Base-by-base conservation (phyloP, 2,113 vertebrate species). In the Cephalopholis sonnerati region DNA sequence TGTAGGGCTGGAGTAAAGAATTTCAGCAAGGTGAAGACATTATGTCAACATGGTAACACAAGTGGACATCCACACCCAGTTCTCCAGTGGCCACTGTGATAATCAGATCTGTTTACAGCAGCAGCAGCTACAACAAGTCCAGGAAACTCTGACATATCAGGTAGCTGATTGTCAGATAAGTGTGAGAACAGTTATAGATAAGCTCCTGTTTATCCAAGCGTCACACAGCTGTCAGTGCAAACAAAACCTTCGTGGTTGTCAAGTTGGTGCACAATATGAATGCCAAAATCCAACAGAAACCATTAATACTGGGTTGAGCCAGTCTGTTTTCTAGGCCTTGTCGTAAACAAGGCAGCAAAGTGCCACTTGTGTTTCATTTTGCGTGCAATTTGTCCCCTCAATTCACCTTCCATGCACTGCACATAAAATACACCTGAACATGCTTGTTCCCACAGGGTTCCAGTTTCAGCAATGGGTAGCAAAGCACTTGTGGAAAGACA, bases 361-460 rank as follows among this genome's bases (percentile, higher is more conserved):
- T n/a, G 41, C 27, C 20, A 48, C 39, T 67, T 66, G 39, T 73
- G 29, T 85, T 81, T 76, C 3, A 11, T 64, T 83, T 58, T 64
- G 57, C 76, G 12, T 51, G 54, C 58, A 67, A 15, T 74, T 77
- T 77, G 63, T 87, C 57, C 66, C 68, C 65, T 85, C 55, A 32
- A 48, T 68, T 73, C 78, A 91, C 82, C 83, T 73, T 84, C 78
- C 70, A 55, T 61, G 78, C 87, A 74, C 74, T 69, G 85, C 70
- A 70, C 87, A 91, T 86, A 77, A 87, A 83, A 85, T 88, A 78
- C 92, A 95, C 93, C 94, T 94, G 93, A 90, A 86, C 70, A 91
- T 80, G 89, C 78, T 83, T 64, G 91, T 96, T 96, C 95, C 94
- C 95, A 96, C 95, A 95, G 89, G 91, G 92, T 81, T 96, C 94